Conservation (phyloP, 2,888 invertebrate genomes). For the Philereme vetulata region DNA sequence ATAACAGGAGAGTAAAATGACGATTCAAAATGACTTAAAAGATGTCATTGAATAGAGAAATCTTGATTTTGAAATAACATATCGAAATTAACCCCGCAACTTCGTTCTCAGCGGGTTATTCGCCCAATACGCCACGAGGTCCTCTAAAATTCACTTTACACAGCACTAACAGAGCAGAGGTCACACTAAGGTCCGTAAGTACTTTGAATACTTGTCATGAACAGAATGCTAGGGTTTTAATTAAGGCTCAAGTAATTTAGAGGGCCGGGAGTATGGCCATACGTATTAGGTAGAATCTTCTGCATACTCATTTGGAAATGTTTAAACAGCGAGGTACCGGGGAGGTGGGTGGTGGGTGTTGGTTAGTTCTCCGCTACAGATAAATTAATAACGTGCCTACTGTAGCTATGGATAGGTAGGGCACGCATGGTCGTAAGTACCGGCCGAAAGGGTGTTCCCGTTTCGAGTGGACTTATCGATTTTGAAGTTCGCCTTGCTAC, state of each 20-base stretch:
- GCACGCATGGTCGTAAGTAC: constrained; percentile 72
- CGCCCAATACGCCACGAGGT: too few relatives aligned
- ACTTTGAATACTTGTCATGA: constrained; percentile 80
- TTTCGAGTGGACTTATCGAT: constrained; percentile 38
- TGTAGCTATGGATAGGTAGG: constrained; percentile 65
- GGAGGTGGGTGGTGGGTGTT: constrained; percentile 60
- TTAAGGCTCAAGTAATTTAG: constrained; percentile 81
- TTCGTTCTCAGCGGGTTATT: too few relatives aligned
- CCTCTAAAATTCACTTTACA: constrained; percentile 58
- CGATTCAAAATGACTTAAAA: too few relatives aligned
- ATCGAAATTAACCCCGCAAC: too few relatives aligned
- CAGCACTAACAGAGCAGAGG: constrained; percentile 63
- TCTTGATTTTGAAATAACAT: too few relatives aligned
- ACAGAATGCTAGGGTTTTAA: constrained; percentile 81
- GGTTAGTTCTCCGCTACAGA: constrained; percentile 81
- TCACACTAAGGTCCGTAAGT: constrained; percentile 47
- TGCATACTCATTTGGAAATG: constrained; percentile 83
- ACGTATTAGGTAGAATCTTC: constrained; percentile 75
- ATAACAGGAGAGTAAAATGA: too few relatives aligned
- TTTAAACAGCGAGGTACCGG: constrained; percentile 69
- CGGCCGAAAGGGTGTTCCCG: constrained; percentile 51
- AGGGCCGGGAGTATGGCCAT: constrained; percentile 68
- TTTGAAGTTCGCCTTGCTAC: constrained; percentile 20
- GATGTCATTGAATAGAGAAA: too few relatives aligned
- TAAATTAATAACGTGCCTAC: constrained; percentile 80